Evolutionary conservation across 1,140 invertebrate species (phyloP), one percentile per base, ranked within the genome.

Genomic region (Trichonephila inaurata): DNA sequence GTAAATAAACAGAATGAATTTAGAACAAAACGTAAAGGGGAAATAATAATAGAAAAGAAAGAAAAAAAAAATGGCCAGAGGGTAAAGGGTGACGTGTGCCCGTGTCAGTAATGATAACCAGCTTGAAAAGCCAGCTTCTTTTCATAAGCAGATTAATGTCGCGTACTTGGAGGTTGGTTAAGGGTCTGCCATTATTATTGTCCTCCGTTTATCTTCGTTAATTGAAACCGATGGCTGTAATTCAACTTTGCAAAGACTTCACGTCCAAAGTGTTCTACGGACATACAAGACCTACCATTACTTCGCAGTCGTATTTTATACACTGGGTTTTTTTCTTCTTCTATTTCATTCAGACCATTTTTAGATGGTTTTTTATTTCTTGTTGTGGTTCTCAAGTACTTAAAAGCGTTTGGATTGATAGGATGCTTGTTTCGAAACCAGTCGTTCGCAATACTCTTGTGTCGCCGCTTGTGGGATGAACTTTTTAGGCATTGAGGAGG

Each of bases 71-170:
- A 77, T 33, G 14, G 16, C 72, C 72, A 12, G 24, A 19, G 28
- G 69, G 69, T 1, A 40, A 18, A 16, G 6, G 28, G 24, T 77
- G 72, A 77, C 72, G 72, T 77, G 72, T 77, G 72, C 72, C 64
- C 92, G 66, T 93, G 92, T 77, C 92, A 88, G 58, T 51, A 86
- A 93, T 93, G 60, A 93, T 87, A 88, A 88, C 83, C 87, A 69
- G 83, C 33, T 58, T 81, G 66, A 2, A 69, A 62, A 51, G 58
- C 10, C 14, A 64, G n/a, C 33, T 60, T 28, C 44, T 40, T 51
- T 69, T 58, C 58, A 69, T 86, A 33, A 2, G 64, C 91, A 92
- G 81, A 92, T 92, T 92, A 86, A 92, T 92, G 82, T n/a, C n/a
- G 58, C 44, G 83, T 24, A 61, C 14, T 66, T 51, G 19, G 21